Base-by-base conservation (phyloP, 2,888 invertebrate genomes). In the Eupithecia tripunctaria region DNA sequence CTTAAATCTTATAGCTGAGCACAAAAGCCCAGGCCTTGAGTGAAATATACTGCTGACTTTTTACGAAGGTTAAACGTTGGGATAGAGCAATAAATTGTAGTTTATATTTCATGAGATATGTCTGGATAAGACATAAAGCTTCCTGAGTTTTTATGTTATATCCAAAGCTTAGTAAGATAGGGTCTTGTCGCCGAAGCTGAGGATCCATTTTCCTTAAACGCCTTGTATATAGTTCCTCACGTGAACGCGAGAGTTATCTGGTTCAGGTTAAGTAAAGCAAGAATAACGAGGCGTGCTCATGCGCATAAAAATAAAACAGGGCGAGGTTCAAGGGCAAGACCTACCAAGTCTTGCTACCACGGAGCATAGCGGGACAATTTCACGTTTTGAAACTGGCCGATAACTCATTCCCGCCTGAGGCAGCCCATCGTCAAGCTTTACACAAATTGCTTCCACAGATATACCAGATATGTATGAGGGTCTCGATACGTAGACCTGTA, bases 391-490 rank as follows among this genome's bases (percentile, higher is more conserved):
- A 85, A 84, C 83, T 82, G 82, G 81, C 83, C 81, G 79, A 76
- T 76, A 71, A 75, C 71, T 79, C 77, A 75, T 77, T 77, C 71
- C 72, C 66, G 71, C 77, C 72, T 73, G 59, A 67, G 76, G 75
- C 74, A 72, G 74, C 15, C 36, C 73, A 86, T 85, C 86, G 84
- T 83, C 84, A 84, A 85, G 84, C 85, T 84, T 56, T 86, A 88
- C 86, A 87, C 85, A 88, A 88, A 88, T 88, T 87, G 86, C 80
- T 83, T 82, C 83, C 81, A 85, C 86, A 86, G 86, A 87, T 85
- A 86, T 86, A 87, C 82, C 78, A 82, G 74, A 78, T 77, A 65
- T 71, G 68, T 73, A 75, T 60, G 69, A 66, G 78, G 79, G 80
- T 82, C 82, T 75, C 75, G 76, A 71, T 80, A 80, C 71, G 76